Conservation (phyloP, 2,113 vertebrate species). For the Lepisosteus osseus region DNA sequence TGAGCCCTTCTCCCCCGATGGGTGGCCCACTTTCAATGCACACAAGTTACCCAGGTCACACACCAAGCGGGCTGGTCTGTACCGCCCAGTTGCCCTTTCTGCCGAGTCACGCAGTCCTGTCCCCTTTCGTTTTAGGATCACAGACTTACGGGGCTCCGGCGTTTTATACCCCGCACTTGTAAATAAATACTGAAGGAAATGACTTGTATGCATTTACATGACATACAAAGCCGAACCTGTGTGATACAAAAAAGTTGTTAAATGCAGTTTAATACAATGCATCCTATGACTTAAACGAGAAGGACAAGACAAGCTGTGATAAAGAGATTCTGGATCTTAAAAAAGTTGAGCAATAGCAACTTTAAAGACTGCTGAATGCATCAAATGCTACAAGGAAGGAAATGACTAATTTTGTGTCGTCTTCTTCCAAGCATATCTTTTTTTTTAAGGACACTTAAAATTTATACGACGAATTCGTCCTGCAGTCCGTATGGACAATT, state of each 20-base stretch:
- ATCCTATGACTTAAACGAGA: slow-evolving; percentile 8
- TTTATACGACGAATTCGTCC: slow-evolving; percentile 2
- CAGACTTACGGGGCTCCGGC: slow-evolving; percentile 90
- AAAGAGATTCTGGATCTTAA: slow-evolving; percentile 10
- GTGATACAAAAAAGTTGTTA: not conserved
- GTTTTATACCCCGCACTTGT: slow-evolving; percentile 95
- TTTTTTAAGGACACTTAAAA: slow-evolving; percentile 16
- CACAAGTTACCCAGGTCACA: slow-evolving; percentile 75
- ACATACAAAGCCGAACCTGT: slow-evolving; percentile 5
- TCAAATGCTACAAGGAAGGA: slow-evolving; percentile 18
- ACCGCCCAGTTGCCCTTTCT: slow-evolving; percentile 89
- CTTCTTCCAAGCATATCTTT: slow-evolving; percentile 7
- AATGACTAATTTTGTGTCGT: slow-evolving; percentile 10
- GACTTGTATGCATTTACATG: not conserved
- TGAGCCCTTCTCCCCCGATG: slow-evolving; percentile 74
- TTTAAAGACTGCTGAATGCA: slow-evolving; percentile 16
- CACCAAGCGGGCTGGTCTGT: slow-evolving; percentile 81
- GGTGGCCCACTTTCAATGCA: slow-evolving; percentile 81
- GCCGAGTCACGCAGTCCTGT: slow-evolving; percentile 83
- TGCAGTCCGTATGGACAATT: slow-evolving; percentile 5
- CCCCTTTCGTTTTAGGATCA: slow-evolving; percentile 91
- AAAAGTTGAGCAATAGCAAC: not conserved
- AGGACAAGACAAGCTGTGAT: not conserved
- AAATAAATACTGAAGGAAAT: slow-evolving; percentile 34
- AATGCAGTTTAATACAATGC: too few relatives aligned